Conservation (phyloP, 2,888 invertebrate species). For the Polymixis lichenea region DNA sequence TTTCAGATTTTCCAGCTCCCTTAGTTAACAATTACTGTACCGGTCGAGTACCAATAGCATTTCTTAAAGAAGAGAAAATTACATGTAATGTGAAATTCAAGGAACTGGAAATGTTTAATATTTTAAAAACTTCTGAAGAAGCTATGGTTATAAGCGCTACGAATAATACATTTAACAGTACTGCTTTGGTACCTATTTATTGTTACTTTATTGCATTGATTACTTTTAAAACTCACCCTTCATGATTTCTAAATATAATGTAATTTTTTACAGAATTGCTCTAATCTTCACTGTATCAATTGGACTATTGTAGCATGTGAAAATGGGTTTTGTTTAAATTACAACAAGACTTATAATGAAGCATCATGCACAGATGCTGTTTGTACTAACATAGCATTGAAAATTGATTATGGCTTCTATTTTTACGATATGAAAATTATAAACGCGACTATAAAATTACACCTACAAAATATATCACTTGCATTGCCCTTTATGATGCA, state of each 20-base stretch:
- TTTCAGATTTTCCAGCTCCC: conserved; percentile 82
- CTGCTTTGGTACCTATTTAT: conserved; percentile 75
- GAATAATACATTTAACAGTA: conserved; percentile 73
- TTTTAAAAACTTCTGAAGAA: conserved; percentile 75
- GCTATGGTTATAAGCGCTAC: conserved; percentile 79
- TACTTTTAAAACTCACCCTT: background rate
- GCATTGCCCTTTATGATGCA: conserved; percentile 75
- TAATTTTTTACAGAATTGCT: conserved; percentile 82
- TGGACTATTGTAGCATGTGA: conserved; percentile 81
- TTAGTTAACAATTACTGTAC: conserved; percentile 81
- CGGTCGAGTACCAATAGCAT: conserved; percentile 76
- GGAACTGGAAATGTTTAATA: conserved; percentile 83
- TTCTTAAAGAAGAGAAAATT: conserved; percentile 77
- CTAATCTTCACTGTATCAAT: conserved; percentile 80
- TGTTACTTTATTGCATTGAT: background rate
- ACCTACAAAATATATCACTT: conserved; percentile 72
- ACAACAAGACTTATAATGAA: conserved; percentile 78
- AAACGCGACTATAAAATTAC: conserved; percentile 80
- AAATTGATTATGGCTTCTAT: conserved; percentile 81
- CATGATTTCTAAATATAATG: background rate
- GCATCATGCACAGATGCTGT: conserved; percentile 77
- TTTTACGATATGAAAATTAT: conserved; percentile 78
- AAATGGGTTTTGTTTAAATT: conserved; percentile 73
- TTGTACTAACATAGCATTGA: conserved; percentile 80
- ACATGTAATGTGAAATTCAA: conserved; percentile 80